These are phyloP conservation scores for Tragulus kanchil DNA, from an alignment of 2,113 vertebrate genomes.

Conservation along the genomic window DNA sequence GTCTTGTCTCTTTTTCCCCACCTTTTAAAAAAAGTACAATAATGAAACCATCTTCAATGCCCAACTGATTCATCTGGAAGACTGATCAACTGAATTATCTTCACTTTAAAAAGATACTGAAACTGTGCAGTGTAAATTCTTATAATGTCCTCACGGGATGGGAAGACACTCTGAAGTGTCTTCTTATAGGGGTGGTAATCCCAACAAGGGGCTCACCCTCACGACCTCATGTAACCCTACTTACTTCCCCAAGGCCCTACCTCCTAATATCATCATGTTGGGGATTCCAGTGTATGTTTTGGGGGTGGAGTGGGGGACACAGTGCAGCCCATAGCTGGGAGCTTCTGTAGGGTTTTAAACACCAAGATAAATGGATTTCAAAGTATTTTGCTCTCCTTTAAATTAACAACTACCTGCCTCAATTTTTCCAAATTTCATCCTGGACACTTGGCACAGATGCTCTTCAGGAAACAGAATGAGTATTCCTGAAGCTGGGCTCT, in stretches of 20 bases:
- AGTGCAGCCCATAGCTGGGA: not conserved
- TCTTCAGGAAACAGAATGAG: not conserved
- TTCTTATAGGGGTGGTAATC: not conserved
- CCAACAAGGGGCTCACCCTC: not conserved
- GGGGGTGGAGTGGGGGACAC: fast-evolving
- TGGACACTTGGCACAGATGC: not conserved
- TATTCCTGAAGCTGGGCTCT: slow-evolving; percentile 20
- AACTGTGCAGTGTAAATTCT: too few species aligned
- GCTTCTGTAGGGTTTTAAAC: not conserved
- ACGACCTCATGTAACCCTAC: not conserved
- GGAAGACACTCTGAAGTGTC: not conserved
- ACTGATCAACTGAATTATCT: slow-evolving; percentile 28
- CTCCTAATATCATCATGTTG: not conserved
- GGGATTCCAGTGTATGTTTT: not conserved
- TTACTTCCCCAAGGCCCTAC: not conserved
- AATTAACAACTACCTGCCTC: not conserved
- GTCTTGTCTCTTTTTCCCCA: not conserved
- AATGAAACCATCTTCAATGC: slow-evolving; percentile 11
- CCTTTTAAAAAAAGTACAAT: not conserved
- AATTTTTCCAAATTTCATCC: not conserved
- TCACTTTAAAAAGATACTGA: not conserved
- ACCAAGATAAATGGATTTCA: not conserved
- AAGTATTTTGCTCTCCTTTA: not conserved
- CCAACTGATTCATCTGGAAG: slow-evolving; percentile 44
- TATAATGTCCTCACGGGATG: fast-evolving